Conservation (phyloP, 2,113 vertebrate species). For the Labeo catla region DNA sequence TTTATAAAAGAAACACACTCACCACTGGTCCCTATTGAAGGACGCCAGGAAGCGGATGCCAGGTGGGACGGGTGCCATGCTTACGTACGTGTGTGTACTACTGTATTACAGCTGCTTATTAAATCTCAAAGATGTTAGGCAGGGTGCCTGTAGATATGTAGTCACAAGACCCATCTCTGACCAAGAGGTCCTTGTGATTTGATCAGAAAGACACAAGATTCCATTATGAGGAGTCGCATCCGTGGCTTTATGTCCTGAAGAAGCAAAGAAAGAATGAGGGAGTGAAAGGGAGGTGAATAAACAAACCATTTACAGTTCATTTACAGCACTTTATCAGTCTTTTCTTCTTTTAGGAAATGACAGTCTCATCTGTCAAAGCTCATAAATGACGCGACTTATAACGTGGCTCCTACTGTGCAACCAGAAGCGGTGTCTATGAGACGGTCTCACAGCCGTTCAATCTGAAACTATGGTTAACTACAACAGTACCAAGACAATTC, state of each 20-base stretch:
- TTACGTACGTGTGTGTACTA: not conserved
- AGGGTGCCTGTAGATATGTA: not conserved
- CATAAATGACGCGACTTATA: not conserved
- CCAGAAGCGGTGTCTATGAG: not conserved
- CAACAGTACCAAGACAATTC: not conserved
- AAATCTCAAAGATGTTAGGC: conserved; percentile 5
- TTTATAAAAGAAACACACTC: conserved; percentile 45
- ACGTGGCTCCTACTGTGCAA: not conserved
- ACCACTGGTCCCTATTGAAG: conserved; percentile 77
- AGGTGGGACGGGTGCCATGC: conserved; percentile 75
- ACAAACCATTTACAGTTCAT: not conserved
- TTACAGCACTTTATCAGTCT: not conserved
- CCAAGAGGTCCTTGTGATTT: not conserved
- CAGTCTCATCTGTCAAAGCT: not conserved
- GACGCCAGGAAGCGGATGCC: conserved; percentile 73
- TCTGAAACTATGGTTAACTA: not conserved
- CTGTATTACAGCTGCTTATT: not conserved
- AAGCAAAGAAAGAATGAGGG: not conserved
- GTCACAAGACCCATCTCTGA: conserved; percentile 42
- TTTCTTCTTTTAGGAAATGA: not conserved
- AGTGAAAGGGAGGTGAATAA: not conserved
- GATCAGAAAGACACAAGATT: conserved; percentile 21
- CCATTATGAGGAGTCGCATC: not conserved
- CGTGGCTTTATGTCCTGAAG: not conserved
- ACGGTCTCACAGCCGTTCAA: too few species aligned